Evolutionary conservation across 2,113 vertebrate genomes (phyloP).

Genomic region (Struthidea cinerea): DNA sequence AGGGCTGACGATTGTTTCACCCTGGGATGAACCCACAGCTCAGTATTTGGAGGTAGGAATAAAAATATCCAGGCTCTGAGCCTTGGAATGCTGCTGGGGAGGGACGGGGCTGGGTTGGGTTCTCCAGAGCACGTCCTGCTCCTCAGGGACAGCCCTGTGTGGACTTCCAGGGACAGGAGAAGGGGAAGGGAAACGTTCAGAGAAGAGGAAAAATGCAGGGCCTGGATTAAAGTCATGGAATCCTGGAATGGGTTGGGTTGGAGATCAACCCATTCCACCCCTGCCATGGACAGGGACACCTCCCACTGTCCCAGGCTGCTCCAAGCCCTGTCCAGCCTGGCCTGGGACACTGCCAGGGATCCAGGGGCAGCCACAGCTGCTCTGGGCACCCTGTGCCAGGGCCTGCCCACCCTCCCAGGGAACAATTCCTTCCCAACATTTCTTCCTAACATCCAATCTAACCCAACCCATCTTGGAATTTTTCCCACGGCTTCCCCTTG

Average conservation of each 20-base stretch:
- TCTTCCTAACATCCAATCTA: neutral
- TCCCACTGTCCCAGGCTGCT: neutral
- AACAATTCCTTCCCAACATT: neutral
- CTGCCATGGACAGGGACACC: neutral
- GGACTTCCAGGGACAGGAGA: neutral
- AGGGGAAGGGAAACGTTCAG: neutral
- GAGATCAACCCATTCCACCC: neutral
- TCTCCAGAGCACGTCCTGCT: neutral
- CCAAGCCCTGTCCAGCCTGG: no score
- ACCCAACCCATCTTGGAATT: neutral
- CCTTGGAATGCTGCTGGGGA: neutral
- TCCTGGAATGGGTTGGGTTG: neutral
- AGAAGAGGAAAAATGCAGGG: neutral
- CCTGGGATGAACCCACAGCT: neutral
- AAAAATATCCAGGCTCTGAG: neutral
- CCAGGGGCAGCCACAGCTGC: neutral
- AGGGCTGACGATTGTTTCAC: neutral
- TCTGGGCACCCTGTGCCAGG: neutral
- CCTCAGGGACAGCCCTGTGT: neutral
- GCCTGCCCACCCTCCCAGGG: neutral
- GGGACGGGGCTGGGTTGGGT: neutral
- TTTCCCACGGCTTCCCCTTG: neutral
- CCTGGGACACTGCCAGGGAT: neutral
- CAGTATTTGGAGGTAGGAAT: neutral
- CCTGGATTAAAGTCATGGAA: accelerated